A percentile compares a stretch with the other conserved stretches of the same genome.
These are phyloP conservation scores for Eonycteris spelaea DNA, from an alignment of 2,113 vertebrate species.

Conservation along the genomic window DNA sequence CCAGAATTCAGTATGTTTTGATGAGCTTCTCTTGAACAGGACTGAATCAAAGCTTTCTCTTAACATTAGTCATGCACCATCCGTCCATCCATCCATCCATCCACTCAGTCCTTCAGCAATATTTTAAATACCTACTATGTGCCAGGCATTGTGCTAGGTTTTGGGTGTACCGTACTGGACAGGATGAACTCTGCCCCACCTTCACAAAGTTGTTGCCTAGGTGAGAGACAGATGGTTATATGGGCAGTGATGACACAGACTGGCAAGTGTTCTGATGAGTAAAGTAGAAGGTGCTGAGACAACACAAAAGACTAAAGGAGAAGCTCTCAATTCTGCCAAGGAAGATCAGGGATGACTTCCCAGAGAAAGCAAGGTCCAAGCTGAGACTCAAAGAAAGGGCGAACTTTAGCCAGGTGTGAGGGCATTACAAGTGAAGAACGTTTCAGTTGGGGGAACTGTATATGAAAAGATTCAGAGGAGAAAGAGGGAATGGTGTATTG, in stretches of 20 bases:
- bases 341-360: background rate
- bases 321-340: background rate
- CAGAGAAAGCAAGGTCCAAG: background rate
- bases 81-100: background rate
- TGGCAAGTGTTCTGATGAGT: background rate
- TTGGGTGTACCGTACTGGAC: background rate
- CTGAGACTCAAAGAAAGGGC: background rate
- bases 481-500: background rate
- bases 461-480: background rate
- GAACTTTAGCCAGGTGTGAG: background rate
- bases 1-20: background rate
- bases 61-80: background rate
- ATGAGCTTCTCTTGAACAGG: background rate
- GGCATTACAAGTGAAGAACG: background rate
- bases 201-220: background rate
- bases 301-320: background rate
- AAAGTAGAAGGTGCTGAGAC: background rate
- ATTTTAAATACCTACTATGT: background rate
- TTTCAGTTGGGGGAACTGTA: background rate
- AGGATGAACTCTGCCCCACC: background rate
- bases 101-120: background rate
- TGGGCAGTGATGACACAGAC: background rate
- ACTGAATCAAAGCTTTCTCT: background rate
- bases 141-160: background rate
- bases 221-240: background rate